These are phyloP conservation scores for Platygyra sinensis DNA, from an alignment of 64 coral and sea anemone genomes.

Conservation along the genomic window DNA sequence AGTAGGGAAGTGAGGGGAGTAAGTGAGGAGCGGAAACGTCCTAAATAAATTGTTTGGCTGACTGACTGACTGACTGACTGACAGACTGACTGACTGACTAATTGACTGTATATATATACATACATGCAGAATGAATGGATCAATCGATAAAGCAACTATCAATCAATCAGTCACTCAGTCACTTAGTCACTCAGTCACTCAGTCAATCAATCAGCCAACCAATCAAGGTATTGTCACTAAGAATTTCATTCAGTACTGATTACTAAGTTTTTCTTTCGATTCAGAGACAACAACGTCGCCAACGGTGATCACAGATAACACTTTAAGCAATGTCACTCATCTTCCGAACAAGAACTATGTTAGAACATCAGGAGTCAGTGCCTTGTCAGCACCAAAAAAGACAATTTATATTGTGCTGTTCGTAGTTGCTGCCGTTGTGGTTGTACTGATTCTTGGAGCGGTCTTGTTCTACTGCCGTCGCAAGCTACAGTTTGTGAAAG, in stretches of 20 bases:
- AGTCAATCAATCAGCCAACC: no score
- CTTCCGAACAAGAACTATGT: background rate
- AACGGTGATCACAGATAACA: background rate
- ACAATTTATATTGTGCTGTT: background rate
- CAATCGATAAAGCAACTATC: no score
- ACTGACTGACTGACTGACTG: no score
- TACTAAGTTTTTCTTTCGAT: background rate
- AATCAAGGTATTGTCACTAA: no score
- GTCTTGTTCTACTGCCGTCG: background rate
- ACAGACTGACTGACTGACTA: no score
- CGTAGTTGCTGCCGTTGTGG: background rate
- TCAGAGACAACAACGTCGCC: background rate
- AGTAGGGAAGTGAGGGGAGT: no score
- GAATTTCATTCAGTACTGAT: background rate
- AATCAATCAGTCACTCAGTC: no score
- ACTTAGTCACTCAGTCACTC: no score
- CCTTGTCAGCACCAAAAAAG: background rate
- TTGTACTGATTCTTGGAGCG: background rate
- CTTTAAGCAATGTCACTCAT: background rate
- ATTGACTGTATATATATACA: no score
- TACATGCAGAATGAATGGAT: no score
- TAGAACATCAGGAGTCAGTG: background rate
- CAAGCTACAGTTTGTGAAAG: background rate
- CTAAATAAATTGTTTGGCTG: no score
- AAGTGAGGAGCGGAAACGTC: no score